These are phyloP conservation scores for Archivesica marissinica DNA, from an alignment of 1,140 invertebrate genomes.

Conservation along the genomic window DNA sequence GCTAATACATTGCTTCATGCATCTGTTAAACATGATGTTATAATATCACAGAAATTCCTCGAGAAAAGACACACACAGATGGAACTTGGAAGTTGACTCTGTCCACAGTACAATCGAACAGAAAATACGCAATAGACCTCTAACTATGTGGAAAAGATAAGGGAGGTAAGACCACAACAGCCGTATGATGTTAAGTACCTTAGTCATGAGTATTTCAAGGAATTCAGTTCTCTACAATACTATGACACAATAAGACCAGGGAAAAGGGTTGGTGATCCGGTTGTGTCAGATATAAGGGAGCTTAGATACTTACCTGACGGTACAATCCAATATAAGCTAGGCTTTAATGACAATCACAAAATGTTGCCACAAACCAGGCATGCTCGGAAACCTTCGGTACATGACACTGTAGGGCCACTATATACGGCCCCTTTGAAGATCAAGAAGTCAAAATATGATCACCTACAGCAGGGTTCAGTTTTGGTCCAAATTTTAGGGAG, in stretches of 20 bases:
- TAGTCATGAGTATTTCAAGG: conserved; percentile 4
- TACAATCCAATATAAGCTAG: neutral
- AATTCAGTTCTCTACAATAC: conserved; percentile 2
- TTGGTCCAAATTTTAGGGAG: no score
- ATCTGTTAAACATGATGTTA: neutral
- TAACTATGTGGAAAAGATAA: conserved; percentile 27
- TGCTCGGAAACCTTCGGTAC: neutral
- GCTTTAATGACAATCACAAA: neutral
- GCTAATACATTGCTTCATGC: neutral
- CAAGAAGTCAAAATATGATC: conserved; percentile 13
- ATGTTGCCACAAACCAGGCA: neutral
- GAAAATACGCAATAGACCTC: neutral
- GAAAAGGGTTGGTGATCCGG: conserved; percentile 9
- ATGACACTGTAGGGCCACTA: neutral
- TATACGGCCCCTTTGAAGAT: neutral
- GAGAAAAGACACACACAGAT: conserved; percentile 42
- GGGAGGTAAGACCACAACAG: neutral
- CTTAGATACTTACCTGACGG: neutral
- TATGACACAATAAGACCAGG: conserved; percentile 20
- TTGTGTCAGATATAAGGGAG: conserved; percentile 14
- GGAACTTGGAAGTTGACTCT: conserved; percentile 22
- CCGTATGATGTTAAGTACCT: conserved; percentile 15
- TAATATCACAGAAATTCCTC: conserved; percentile 27
- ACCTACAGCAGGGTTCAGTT: conserved; percentile 27
- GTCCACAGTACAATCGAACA: conserved; percentile 9